phyloP scores from a whole-genome alignment of 2,113 vertebrate species.

The Poeciliopsis prolifica region DNA sequence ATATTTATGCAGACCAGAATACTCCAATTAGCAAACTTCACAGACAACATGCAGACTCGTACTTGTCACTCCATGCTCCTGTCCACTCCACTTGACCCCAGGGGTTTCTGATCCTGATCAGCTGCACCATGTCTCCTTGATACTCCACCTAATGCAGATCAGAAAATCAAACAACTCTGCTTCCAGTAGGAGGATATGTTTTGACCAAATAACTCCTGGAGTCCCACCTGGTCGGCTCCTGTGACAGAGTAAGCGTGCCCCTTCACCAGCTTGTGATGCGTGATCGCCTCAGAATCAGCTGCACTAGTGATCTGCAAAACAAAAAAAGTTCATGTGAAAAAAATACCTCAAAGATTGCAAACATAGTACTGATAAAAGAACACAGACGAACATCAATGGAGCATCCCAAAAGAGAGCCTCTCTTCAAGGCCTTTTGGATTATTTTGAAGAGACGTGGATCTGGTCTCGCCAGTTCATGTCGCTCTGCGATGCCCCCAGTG shows the following conservation, averaged over 20 bases:
- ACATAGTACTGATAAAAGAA: neutral
- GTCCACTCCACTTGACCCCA: slow-evolving; percentile 91
- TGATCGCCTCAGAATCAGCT: slow-evolving; percentile 80
- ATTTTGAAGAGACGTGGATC: slow-evolving; percentile 72
- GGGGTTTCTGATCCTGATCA: slow-evolving; percentile 81
- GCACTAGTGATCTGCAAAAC: slow-evolving; percentile 66
- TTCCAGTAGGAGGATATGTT: neutral
- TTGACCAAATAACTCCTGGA: neutral
- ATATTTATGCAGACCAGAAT: neutral
- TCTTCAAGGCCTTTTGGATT: slow-evolving; percentile 72
- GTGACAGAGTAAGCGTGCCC: slow-evolving; percentile 88
- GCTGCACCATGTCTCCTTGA: slow-evolving; percentile 38
- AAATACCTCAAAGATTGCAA: neutral
- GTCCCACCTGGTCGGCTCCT: slow-evolving; percentile 84
- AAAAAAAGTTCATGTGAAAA: slow-evolving; percentile 1
- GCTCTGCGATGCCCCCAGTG: slow-evolving; percentile 91
- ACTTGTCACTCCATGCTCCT: slow-evolving; percentile 87
- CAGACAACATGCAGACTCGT: neutral
- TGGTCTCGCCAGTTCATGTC: slow-evolving; percentile 77
- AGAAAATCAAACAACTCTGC: neutral
- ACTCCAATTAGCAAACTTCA: neutral
- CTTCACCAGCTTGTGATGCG: slow-evolving; percentile 84
- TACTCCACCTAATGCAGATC: slow-evolving; percentile 47
- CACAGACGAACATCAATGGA: slow-evolving; percentile 75
- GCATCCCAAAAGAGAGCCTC: slow-evolving; percentile 79